A percentile compares a stretch with the other conserved stretches of the same genome.
These are phyloP conservation scores for Premnoplex brunnescens DNA, from an alignment of 2,797 vertebrate species.

Conservation along the genomic window DNA sequence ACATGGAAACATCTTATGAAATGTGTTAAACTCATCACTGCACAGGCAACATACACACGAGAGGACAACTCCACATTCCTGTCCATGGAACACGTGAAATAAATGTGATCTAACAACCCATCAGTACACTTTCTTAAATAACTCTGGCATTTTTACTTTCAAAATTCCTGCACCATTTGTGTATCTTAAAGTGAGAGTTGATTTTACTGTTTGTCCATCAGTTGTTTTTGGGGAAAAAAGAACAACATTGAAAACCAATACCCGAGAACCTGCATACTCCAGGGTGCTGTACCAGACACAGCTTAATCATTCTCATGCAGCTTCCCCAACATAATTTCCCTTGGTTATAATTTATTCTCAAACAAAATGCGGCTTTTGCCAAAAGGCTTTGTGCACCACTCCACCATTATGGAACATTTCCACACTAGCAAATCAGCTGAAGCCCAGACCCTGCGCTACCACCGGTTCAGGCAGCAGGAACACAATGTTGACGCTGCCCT, in stretches of 20 bases:
- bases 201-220: neutral
- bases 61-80: neutral
- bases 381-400: neutral
- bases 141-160: neutral
- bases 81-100: neutral
- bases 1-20: neutral
- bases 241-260: accelerated
- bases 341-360: neutral
- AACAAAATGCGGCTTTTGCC: neutral
- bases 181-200: neutral
- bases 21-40: neutral
- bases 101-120: neutral
- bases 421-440: accelerated
- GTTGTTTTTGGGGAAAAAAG: neutral
- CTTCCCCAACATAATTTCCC: neutral
- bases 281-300: neutral
- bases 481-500: accelerated
- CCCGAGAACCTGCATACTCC: neutral
- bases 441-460: neutral
- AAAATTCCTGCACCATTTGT: neutral
- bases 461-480: neutral
- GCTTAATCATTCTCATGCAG: neutral
- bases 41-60: neutral
- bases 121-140: neutral
- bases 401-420: neutral